Evolutionary conservation across 2,797 vertebrate genomes (phyloP), one percentile per base, ranked within the genome.

Genomic region (Poeciliopsis turneri): DNA sequence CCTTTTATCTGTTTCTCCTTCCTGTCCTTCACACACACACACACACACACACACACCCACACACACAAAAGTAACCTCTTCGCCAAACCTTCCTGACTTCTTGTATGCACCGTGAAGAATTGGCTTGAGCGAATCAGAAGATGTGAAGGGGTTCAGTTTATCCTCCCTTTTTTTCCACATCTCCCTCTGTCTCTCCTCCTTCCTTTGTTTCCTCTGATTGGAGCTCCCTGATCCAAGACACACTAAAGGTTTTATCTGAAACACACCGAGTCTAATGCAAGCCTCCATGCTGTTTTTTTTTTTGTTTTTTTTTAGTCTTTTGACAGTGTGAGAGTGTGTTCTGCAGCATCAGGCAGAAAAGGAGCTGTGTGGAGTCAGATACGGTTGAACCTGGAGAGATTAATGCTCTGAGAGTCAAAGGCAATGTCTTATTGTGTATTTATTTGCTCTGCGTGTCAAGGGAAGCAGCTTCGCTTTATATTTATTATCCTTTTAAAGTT

Each of bases 201-300:
- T 64, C 74, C 51, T 86, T 84, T 88, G 84, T 77, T 79, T 91
- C 84, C 53, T 86, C 78, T 81, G 81, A 57, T 75, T 79, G 68
- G 49, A 79, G 81, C 85, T 82, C 72, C 4, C 73, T 74, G 78
- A 76, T 84, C 84, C 77, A 81, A 87, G 74, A 82, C 88, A 92
- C 86, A 88, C 86, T 79, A 82, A 87, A 70, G 74, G 85, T 92
- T 90, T 91, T 92, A 92, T 93, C 85, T 88, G 87, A 91, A 92
- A 92, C 88, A 86, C 90, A 87, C 87, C 84, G 78, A 90, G 82
- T 91, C 92, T 88, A 92, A 92, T 94, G 89, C 91, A 88, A 84
- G 73, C 86, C 85, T 86, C 76, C 12, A 76, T 61, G 84, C 84
- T 84, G 85, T 78, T 90, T 84, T 70, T 82, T 8, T 4, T 36